Base-by-base conservation (phyloP, 1,140 invertebrate species). In the Diploscapter pachys region DNA sequence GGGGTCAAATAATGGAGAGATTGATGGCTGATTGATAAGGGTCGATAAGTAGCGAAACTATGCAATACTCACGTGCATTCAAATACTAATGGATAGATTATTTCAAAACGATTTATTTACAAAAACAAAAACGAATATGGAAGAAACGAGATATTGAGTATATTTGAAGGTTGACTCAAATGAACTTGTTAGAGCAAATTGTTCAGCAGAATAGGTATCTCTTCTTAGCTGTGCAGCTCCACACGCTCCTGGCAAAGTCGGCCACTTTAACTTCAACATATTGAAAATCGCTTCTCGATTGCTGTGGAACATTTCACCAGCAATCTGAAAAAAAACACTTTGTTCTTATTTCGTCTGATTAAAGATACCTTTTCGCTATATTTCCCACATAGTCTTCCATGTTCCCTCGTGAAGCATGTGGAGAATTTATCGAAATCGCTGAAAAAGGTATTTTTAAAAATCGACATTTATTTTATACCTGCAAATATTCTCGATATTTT, bases 341-440 rank as follows among this genome's bases (percentile, higher is more conserved):
- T 31, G 31, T 1, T 31, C 31, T 31, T 31, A 31, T 31, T 31
- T 31, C 31, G 31, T 31, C 31, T 31, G 31, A 31, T 31, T 31
- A 0, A 31, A 31, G 31, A 31, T 1, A 31, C 31, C 31, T 31
- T 31, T 31, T 31, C 31, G 31, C 31, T 31, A 31, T 31, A 31
- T 31, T 66, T 57, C 9, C 73, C 73, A 65, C 73, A 74, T 8
- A 66, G 61, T 5, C 64, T 63, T 13, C 73, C 73, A 53, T 74
- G 73, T n/a, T 67, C 64, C 13, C 70, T 55, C 8, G 59, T 74
- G 66, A 74, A 74, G 51, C 73, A 74, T 11, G 55, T 65, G 11
- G 73, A 74, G 51, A 74, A 74, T 11, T 74, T 65, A 13, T 74
- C 73, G 50, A 66, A 74, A 48, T 74, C 73, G 2, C 73, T 74